Evolutionary conservation across 2,888 invertebrate species (phyloP).

Genomic region (Cryptocephalus moraei): DNA sequence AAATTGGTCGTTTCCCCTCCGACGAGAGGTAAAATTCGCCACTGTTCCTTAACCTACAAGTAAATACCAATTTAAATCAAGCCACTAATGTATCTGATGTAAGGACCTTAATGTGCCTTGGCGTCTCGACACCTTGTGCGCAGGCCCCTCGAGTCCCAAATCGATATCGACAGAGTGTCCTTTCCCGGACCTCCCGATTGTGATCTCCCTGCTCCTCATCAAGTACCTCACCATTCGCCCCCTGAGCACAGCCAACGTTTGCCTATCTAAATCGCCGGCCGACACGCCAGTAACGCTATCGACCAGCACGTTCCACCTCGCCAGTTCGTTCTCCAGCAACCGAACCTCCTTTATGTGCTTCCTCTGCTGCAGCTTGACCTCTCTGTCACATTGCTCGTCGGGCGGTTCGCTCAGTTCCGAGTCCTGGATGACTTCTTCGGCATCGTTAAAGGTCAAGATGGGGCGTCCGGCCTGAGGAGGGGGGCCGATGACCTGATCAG

Average conservation of each 20-base stretch:
- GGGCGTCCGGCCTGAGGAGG: slow-evolving; percentile 30
- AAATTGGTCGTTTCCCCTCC: slow-evolving; percentile 89
- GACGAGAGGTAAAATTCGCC: slow-evolving; percentile 94
- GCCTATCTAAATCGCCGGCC: slow-evolving; percentile 82
- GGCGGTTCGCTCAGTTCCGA: slow-evolving; percentile 69
- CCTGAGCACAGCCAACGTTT: slow-evolving; percentile 84
- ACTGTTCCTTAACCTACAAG: slow-evolving; percentile 64
- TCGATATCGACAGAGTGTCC: slow-evolving; percentile 90
- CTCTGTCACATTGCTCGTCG: slow-evolving; percentile 73
- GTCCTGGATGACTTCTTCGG: slow-evolving; percentile 81
- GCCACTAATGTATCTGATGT: too few species aligned
- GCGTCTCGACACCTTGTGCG: slow-evolving; percentile 84
- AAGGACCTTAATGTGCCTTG: slow-evolving; percentile 73
- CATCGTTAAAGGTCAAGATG: slow-evolving; percentile 76
- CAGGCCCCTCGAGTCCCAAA: slow-evolving; percentile 85
- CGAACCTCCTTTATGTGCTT: slow-evolving; percentile 58
- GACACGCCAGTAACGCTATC: slow-evolving; percentile 80
- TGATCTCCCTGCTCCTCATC: slow-evolving; percentile 92
- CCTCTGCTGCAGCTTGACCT: slow-evolving; percentile 61
- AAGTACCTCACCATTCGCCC: slow-evolving; percentile 88
- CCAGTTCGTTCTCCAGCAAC: slow-evolving; percentile 69
- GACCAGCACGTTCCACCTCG: slow-evolving; percentile 84
- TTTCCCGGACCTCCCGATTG: slow-evolving; percentile 81
- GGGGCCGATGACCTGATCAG: slow-evolving; percentile 68
- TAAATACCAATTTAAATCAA: slow-evolving; percentile 2